Evolutionary conservation across 2,113 vertebrate genomes (phyloP).

Genomic region (Chionodraco myersi): DNA sequence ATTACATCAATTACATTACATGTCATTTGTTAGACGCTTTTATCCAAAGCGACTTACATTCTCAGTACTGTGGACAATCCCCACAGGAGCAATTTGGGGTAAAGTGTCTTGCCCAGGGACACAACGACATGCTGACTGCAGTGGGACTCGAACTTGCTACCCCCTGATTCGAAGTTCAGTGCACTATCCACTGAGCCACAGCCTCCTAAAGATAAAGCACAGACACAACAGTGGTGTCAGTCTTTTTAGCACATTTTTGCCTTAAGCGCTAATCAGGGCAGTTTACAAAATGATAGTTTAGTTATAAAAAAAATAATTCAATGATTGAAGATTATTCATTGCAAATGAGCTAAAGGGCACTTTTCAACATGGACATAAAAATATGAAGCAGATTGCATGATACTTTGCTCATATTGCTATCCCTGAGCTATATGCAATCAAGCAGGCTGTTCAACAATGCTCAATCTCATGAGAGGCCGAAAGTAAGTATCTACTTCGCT

Average conservation of each 20-base stretch:
- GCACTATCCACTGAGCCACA: no score
- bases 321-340: background rate
- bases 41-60: no score
- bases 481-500: constrained; percentile 52
- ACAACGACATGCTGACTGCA: no score
- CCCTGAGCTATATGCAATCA: background rate
- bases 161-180: no score
- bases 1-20: no score
- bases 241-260: background rate
- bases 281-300: background rate
- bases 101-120: no score
- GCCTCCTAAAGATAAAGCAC: background rate
- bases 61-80: no score
- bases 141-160: no score
- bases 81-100: no score
- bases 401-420: constrained; percentile 14
- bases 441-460: background rate
- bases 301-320: background rate
- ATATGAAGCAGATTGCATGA: background rate
- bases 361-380: background rate
- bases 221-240: background rate
- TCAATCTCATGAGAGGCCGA: constrained; percentile 18
- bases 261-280: background rate
- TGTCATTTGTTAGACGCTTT: no score
- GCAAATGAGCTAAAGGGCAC: background rate